These are phyloP conservation scores for Zaprionus ornatus DNA, from an alignment of 1,140 invertebrate genomes.

Conservation along the genomic window DNA sequence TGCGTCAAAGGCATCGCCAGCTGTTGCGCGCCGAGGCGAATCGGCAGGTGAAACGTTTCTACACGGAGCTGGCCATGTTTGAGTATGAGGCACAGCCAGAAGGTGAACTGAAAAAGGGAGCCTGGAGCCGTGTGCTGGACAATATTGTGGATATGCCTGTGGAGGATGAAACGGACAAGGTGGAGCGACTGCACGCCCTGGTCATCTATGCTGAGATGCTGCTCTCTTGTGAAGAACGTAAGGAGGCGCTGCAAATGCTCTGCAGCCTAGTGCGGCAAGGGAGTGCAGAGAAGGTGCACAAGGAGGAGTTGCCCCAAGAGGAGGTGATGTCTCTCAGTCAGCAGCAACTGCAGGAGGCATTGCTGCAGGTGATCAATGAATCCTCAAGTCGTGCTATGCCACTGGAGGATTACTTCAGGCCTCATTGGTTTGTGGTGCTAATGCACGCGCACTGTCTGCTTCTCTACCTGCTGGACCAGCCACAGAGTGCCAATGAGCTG, in stretches of 20 bases:
- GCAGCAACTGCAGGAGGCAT: background rate
- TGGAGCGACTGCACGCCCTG: slow-evolving; percentile 50
- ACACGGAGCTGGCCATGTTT: slow-evolving; percentile 87
- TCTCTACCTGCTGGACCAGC: slow-evolving; percentile 76
- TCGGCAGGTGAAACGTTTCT: slow-evolving; percentile 76
- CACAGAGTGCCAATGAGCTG: slow-evolving; percentile 66
- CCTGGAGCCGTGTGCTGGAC: slow-evolving; percentile 77
- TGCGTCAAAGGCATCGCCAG: slow-evolving; percentile 85
- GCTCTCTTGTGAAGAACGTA: background rate
- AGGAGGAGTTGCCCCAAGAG: no score
- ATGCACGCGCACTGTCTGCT: slow-evolving; percentile 26
- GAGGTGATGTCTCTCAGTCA: background rate
- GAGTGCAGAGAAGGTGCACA: no score
- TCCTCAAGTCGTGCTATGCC: slow-evolving; percentile 17
- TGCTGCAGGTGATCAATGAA: background rate
- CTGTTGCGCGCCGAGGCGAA: slow-evolving; percentile 85
- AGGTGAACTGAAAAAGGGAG: slow-evolving; percentile 78
- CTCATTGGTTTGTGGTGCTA: slow-evolving; percentile 33
- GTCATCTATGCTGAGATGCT: slow-evolving; percentile 67
- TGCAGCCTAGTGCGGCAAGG: slow-evolving; percentile 1
- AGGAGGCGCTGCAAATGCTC: slow-evolving; percentile 42
- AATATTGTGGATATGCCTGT: slow-evolving; percentile 62
- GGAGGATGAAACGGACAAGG: background rate
- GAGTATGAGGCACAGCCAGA: slow-evolving; percentile 85
- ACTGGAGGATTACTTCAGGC: slow-evolving; percentile 52